phyloP scores from a whole-genome alignment of 1,140 invertebrate species.

The Pomacea maculata region DNA sequence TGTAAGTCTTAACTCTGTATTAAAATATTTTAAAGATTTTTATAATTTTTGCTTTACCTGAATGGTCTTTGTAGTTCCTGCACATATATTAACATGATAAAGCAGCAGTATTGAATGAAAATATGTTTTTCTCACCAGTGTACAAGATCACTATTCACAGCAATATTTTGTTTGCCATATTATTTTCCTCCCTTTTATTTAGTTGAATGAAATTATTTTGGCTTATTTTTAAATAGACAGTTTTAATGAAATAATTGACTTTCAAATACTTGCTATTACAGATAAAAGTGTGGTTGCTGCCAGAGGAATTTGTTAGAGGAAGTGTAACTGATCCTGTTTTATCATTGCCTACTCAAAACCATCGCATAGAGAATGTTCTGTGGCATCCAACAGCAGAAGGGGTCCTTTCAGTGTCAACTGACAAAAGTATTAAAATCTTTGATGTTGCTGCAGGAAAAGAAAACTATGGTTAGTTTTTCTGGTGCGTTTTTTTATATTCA shows the following conservation, averaged over 20 bases:
- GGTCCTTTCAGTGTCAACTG: slow-evolving; percentile 85
- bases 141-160: no score
- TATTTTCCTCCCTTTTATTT: neutral
- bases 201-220: neutral
- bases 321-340: slow-evolving; percentile 75
- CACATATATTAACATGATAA: no score
- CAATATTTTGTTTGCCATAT: no score
- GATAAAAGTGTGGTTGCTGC: slow-evolving; percentile 93
- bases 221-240: neutral
- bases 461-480: neutral
- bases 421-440: slow-evolving; percentile 84
- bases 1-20: slow-evolving; percentile 41
- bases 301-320: slow-evolving; percentile 86
- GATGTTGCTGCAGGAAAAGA: slow-evolving; percentile 71
- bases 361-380: slow-evolving; percentile 90
- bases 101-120: no score
- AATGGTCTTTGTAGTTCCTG: no score
- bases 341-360: slow-evolving; percentile 67
- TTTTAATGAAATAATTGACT: neutral
- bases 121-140: no score
- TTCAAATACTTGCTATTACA: slow-evolving; percentile 65
- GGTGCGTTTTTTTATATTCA: neutral
- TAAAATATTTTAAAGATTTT: neutral
- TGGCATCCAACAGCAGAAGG: slow-evolving; percentile 98
- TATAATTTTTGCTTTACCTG: no score